Evolutionary conservation across 1,140 invertebrate genomes (phyloP).

Genomic region (Tyrophagus putrescentiae): DNA sequence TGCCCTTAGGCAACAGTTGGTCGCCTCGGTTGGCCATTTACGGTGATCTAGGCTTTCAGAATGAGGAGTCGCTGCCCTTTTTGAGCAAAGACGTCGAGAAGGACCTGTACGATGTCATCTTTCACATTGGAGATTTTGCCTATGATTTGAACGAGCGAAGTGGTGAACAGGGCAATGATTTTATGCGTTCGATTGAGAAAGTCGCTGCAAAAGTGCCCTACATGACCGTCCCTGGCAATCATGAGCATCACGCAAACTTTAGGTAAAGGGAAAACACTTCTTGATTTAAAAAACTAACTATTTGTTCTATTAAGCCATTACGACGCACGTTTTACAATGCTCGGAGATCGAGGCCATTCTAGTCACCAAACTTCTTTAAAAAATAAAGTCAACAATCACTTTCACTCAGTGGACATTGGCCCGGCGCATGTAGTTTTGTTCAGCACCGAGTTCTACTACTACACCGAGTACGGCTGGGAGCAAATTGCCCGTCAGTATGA

Average conservation of each 20-base stretch:
- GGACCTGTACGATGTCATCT: conserved; percentile 64
- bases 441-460: conserved; percentile 85
- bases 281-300: neutral
- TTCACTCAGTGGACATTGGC: conserved; percentile 50
- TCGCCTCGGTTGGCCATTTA: conserved; percentile 63
- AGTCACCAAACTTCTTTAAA: neutral
- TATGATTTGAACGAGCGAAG: conserved; percentile 78
- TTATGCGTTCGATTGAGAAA: conserved; percentile 74
- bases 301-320: conserved; percentile 58
- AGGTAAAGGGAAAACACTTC: conserved; percentile 20
- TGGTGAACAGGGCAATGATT: conserved; percentile 56
- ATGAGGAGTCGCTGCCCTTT: conserved; percentile 46
- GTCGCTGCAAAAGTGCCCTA: conserved; percentile 74
- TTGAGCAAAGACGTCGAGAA: conserved; percentile 63
- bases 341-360: conserved; percentile 32
- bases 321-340: conserved; percentile 50
- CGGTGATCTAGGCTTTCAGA: conserved; percentile 64
- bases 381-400: conserved; percentile 25
- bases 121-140: conserved; percentile 81
- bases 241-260: conserved; percentile 64
- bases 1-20: conserved; percentile 49
- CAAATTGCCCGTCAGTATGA: conserved; percentile 67
- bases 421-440: conserved; percentile 78
- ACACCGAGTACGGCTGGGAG: conserved; percentile 55
- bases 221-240: conserved; percentile 78